Evolutionary conservation across 2,113 vertebrate genomes (phyloP), one percentile per base, ranked within the genome.

Genomic region (Thomomys bottae): DNA sequence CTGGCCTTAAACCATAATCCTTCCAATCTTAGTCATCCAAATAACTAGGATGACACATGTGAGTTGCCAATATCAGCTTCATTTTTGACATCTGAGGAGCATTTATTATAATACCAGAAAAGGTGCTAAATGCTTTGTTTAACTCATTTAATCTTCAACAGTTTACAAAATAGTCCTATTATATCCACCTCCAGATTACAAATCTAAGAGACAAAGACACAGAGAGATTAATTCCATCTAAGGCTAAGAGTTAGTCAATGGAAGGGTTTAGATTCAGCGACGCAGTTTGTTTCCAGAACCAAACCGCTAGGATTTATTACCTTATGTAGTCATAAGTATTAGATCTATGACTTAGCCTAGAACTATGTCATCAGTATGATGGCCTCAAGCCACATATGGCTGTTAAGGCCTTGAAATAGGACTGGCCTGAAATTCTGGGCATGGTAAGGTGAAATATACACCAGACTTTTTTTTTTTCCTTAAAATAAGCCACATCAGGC

Each of bases 51-150:
- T n/a, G n/a, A n/a, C n/a, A n/a, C n/a, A n/a, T n/a, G n/a, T n/a
- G n/a, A n/a, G n/a, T n/a, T n/a, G n/a, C n/a, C n/a, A n/a, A n/a
- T n/a, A n/a, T n/a, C n/a, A n/a, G 61, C 10, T 57, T 57, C 20
- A 10, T 49, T 40, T n/a, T 54, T 75, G 72, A 24, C 32, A 40
- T 61, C 88, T 82, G 78, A 12, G 20, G 20, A 89, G 32, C 24
- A 40, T 20, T 87, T n/a, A 66, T 8, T n/a, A n/a, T n/a, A 68
- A 76, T 7, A 64, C 77, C 85, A 32, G 34, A 64, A 72, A 84
- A 75, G 66, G 20, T 36, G n/a, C 54, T 7, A 73, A 87, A 59
- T n/a, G n/a, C 72, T 91, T 80, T 67, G 63, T 90, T 49, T 67
- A 66, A 75, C 32, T 71, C 67, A 30, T 76, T 89, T 92, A 67